Conservation (phyloP, 2,797 vertebrate genomes). For the Lagocephalus sceleratus region DNA sequence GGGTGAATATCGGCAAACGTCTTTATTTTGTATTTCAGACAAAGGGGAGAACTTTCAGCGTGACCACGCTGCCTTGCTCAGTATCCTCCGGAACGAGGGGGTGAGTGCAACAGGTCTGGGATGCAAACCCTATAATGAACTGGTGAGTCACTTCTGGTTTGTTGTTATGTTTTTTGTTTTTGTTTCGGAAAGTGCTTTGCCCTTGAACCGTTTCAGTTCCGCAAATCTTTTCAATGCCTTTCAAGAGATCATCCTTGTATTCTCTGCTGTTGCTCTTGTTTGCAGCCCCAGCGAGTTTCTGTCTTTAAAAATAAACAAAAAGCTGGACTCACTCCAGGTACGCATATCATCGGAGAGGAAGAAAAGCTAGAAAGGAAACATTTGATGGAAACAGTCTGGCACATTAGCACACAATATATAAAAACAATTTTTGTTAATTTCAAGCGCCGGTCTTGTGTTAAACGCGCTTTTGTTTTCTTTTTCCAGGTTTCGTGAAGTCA, state of each 20-base stretch:
- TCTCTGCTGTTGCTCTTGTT: conserved; percentile 9
- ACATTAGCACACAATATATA: no score
- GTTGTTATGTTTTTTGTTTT: neutral
- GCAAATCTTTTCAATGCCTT: neutral
- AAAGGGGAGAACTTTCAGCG: conserved; percentile 46
- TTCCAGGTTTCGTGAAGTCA: conserved; percentile 34
- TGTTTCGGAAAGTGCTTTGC: neutral
- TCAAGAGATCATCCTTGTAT: neutral
- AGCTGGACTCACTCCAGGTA: conserved; percentile 50
- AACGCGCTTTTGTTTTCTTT: conserved; percentile 3
- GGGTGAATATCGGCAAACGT: neutral
- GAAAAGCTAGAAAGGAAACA: no score
- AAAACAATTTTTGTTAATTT: no score
- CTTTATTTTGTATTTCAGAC: conserved; percentile 36
- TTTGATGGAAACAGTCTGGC: no score
- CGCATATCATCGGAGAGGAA: neutral
- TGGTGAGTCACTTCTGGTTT: conserved; percentile 47
- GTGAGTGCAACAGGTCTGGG: conserved; percentile 15
- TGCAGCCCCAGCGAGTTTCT: conserved; percentile 70
- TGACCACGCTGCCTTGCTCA: conserved; percentile 48
- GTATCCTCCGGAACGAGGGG: conserved; percentile 57
- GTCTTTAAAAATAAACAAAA: conserved; percentile 62
- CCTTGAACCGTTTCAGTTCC: neutral
- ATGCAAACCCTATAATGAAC: conserved; percentile 44
- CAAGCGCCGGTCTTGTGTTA: neutral